phyloP scores from a whole-genome alignment of 1,140 invertebrate genomes.

The Drosophila mauritiana region DNA sequence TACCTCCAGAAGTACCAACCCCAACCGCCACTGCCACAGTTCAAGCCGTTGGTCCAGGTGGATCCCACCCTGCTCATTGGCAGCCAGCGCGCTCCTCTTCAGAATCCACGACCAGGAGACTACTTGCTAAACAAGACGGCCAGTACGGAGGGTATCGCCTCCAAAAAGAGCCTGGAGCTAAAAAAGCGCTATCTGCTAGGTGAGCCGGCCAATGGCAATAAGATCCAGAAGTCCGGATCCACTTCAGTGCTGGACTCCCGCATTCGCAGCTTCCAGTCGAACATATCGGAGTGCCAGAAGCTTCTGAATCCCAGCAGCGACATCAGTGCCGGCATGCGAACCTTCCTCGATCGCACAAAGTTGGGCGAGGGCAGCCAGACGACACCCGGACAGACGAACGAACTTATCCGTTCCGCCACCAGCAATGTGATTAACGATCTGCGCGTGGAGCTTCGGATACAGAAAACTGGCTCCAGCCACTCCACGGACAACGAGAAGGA shows the following conservation, averaged over 20 bases:
- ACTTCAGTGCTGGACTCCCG: slow-evolving; percentile 93
- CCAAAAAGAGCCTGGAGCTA: slow-evolving; percentile 92
- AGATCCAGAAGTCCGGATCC: slow-evolving; percentile 93
- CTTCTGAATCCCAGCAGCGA: slow-evolving; percentile 91
- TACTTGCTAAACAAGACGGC: slow-evolving; percentile 92
- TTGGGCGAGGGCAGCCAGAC: slow-evolving; percentile 49
- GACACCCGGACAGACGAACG: slow-evolving; percentile 39
- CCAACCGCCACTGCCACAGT: slow-evolving; percentile 85
- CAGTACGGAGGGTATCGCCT: slow-evolving; percentile 93
- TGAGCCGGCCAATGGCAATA: slow-evolving; percentile 86
- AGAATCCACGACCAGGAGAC: slow-evolving; percentile 88
- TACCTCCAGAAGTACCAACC: slow-evolving; percentile 78
- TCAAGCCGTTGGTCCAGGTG: slow-evolving; percentile 85
- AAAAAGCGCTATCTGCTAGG: slow-evolving; percentile 93
- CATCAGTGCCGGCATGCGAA: slow-evolving; percentile 91
- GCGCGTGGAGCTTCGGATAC: slow-evolving; percentile 75
- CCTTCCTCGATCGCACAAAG: slow-evolving; percentile 86
- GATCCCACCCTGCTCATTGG: slow-evolving; percentile 76
- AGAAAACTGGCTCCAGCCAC: slow-evolving; percentile 72
- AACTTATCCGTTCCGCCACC: slow-evolving; percentile 75
- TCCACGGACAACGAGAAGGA: slow-evolving; percentile 84
- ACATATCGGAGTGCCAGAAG: slow-evolving; percentile 95
- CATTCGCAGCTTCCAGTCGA: slow-evolving; percentile 92
- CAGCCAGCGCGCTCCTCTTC: slow-evolving; percentile 71
- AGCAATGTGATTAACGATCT: slow-evolving; percentile 79